phyloP scores from a whole-genome alignment of 2,113 vertebrate species.

The Ctenodactylus gundi region DNA sequence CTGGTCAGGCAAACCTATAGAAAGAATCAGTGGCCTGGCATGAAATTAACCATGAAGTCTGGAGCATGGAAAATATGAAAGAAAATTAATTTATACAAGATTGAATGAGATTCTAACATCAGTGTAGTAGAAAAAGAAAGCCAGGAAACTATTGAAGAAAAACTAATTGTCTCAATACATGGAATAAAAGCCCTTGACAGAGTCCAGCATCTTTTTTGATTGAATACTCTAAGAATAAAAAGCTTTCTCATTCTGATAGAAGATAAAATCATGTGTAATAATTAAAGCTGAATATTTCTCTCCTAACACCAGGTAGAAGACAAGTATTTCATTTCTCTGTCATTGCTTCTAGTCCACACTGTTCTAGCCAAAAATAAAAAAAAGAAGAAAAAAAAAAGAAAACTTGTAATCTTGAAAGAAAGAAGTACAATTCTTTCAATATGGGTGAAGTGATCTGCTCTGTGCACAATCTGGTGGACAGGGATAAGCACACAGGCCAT shows the following conservation, averaged over 20 bases:
- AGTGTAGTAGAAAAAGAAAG: not conserved
- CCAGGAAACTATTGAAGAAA: not conserved
- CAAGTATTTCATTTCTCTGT: not conserved
- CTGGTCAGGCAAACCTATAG: not conserved
- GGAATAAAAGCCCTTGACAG: not conserved
- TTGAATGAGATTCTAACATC: constrained; percentile 2
- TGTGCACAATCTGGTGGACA: no score
- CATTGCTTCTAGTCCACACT: not conserved
- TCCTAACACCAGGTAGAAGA: not conserved
- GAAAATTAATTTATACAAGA: not conserved
- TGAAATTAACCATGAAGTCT: not conserved
- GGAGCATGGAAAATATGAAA: not conserved
- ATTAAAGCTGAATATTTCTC: not conserved
- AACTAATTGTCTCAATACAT: not conserved
- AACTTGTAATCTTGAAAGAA: not conserved
- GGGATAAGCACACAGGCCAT: no score
- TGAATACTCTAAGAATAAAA: not conserved
- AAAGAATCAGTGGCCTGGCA: not conserved
- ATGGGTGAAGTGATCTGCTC: not conserved
- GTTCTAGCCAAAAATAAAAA: not conserved
- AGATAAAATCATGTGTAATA: not conserved
- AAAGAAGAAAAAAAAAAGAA: not conserved
- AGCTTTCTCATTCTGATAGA: not conserved
- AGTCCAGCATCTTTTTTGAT: not conserved
- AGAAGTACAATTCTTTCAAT: not conserved